Evolutionary conservation across 2,888 invertebrate species (phyloP), one percentile per base, ranked within the genome.

Genomic region (Homarus gammarus): DNA sequence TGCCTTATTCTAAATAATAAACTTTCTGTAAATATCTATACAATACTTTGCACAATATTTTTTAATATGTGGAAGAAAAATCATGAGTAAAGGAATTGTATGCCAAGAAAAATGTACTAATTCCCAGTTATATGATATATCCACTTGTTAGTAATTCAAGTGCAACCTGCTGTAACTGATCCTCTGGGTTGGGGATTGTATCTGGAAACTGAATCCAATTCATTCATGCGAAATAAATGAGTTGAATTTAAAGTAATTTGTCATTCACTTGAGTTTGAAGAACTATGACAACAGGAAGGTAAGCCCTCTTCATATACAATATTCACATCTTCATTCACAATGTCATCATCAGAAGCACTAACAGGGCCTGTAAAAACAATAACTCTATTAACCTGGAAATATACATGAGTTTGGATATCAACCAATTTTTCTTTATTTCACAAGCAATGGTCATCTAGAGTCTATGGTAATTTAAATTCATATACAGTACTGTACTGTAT

Each of bases 21-120:
- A 56, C 15, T 12, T 18, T 18, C 56, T 56, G 56, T 5, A 56
- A 56, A 56, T 56, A 15, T 56, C 15, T 18, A 18, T 56, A 56
- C 56, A 56, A 56, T 56, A 56, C 18, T 56, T 18, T 56, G 12
- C 56, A 18, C 56, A 56, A 78, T 44, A 78, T 36, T 56, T 36
- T 56, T 38, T 56, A 27, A 44, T 36, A 27, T 64, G 38, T 38
- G 38, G 79, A 36, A 61, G 78, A 78, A 64, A 51, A 64, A 49
- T 64, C 61, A 64, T 79, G 64, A 79, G 79, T 79, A 79, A 78
- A 79, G 79, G 27, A 40, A 38, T 79, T 79, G 79, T 79, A 64
- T 38, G 27, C 27, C 33, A 61, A 56, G 22, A 78, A 22, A 27
- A 36, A 12, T 40, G 8, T 64, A 27, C 12, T 27, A 31, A 64